A percentile compares a stretch with the other conserved stretches of the same genome.
These are phyloP conservation scores for Gouania willdenowi DNA, from an alignment of 2,797 vertebrate species.

Conservation along the genomic window DNA sequence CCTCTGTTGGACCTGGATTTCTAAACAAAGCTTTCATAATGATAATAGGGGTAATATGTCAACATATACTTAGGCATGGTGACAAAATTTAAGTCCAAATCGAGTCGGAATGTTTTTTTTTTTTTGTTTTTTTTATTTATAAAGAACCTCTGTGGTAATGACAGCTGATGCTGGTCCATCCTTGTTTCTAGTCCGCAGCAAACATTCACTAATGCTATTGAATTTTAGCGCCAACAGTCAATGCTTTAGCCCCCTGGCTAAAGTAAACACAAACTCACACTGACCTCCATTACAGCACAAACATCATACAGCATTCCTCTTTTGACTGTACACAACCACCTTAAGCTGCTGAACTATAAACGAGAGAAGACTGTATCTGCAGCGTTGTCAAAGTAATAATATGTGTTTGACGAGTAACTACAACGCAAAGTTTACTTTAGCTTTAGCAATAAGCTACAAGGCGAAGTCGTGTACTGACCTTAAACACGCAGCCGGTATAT, in stretches of 20 bases:
- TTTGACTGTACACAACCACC: background rate
- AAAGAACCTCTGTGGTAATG: no score
- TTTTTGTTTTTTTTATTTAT: no score
- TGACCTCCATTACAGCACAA: background rate
- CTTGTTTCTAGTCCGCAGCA: constrained; percentile 1
- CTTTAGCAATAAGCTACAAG: constrained; percentile 36
- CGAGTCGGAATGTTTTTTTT: no score
- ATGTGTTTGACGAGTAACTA: background rate
- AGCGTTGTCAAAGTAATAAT: background rate
- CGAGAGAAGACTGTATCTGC: background rate
- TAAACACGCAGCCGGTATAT: background rate
- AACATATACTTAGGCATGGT: no score
- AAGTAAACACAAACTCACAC: constrained; percentile 4
- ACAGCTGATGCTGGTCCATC: background rate
- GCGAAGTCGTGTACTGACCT: constrained; percentile 29
- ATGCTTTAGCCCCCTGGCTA: constrained; percentile 15
- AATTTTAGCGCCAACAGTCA: constrained; percentile 53
- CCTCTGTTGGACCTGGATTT: no score
- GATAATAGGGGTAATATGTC: no score
- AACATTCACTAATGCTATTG: constrained; percentile 30
- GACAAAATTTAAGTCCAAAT: no score
- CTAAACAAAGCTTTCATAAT: no score
- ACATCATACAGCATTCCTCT: background rate
- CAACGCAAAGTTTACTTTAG: constrained; percentile 20
- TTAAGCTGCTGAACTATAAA: background rate